phyloP scores from a whole-genome alignment of 2,797 vertebrate genomes.

The Miichthys miiuy region DNA sequence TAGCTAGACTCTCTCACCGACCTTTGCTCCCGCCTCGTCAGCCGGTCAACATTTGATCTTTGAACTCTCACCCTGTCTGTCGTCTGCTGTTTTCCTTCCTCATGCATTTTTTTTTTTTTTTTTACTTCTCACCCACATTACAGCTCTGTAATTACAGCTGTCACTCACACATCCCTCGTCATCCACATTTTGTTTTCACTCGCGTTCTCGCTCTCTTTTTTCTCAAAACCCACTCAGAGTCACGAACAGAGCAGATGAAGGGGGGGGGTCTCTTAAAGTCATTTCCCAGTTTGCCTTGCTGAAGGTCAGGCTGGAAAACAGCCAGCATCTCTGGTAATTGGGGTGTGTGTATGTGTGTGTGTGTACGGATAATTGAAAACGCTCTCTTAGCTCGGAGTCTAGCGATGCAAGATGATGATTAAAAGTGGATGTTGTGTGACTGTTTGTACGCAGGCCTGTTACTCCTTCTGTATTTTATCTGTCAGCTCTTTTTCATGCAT shows the following conservation, averaged over 20 bases:
- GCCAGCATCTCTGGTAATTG: slow-evolving; percentile 71
- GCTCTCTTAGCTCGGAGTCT: slow-evolving; percentile 55
- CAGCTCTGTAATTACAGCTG: slow-evolving; percentile 76
- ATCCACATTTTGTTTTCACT: slow-evolving; percentile 58
- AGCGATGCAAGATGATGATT: slow-evolving; percentile 62
- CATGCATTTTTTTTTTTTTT: slow-evolving; percentile 28
- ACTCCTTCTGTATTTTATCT: slow-evolving; percentile 8
- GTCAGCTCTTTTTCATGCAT: slow-evolving; percentile 3
- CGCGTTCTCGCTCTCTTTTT: slow-evolving; percentile 6
- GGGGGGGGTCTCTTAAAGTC: slow-evolving; percentile 42
- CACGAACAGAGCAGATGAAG: slow-evolving; percentile 59
- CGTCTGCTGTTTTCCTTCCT: slow-evolving; percentile 68
- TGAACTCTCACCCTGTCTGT: slow-evolving; percentile 74
- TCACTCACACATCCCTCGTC: slow-evolving; percentile 65
- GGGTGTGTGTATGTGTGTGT: slow-evolving; percentile 28
- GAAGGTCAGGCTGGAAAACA: slow-evolving; percentile 74
- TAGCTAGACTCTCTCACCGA: slow-evolving; percentile 52
- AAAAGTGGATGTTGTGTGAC: slow-evolving; percentile 58
- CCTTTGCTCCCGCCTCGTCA: slow-evolving; percentile 68
- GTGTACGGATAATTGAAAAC: slow-evolving; percentile 64
- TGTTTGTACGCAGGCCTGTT: slow-evolving; percentile 24
- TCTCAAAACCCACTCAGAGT: slow-evolving; percentile 58
- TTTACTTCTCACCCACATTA: slow-evolving; percentile 47
- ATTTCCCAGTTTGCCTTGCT: slow-evolving; percentile 69
- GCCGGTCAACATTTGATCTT: slow-evolving; percentile 70